Evolutionary conservation across 2,888 invertebrate genomes (phyloP), one percentile per base, ranked within the genome.

Genomic region (Margaritifera margaritifera): DNA sequence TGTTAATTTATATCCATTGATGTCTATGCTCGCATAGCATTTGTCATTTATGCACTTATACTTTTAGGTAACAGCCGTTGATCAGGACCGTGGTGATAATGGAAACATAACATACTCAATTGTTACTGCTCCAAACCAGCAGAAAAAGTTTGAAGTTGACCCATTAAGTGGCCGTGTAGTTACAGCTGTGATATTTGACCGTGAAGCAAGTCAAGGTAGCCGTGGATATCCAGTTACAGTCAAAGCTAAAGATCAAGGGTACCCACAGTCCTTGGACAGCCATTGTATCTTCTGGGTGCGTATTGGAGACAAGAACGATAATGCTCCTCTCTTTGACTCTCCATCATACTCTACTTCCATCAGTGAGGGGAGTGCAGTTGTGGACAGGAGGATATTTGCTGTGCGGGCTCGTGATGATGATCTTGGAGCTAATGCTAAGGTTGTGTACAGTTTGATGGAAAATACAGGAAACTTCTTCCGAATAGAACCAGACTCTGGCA

Each of bases 201-300:
- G 98, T 74, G 98, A 98, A 74, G 79, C 75, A 8, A 72, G 79
- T 20, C 77, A 76, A 6, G 86, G 84, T 6, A 77, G 79, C 42
- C 78, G 83, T 24, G 83, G 80, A 25, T 82, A 80, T 58, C 80
- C 86, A 2, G 80, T 89, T 11, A 98, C 98, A 0, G 96, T 98
- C 0, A 98, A 98, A 91, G 99, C 98, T 6, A 97, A 97, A 0
- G 99, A 99, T 92, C 96, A 98, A 89, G 99, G 98, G n/a, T 96
- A 96, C 89, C 98, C 98, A 1, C 77, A 77, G 54, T 96, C 97
- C 0, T 90, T 99, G 80, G 98, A 98, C 90, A 98, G 98, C 42
- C 98, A 98, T 79, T 99, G 99, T 90, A 98, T 98, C 11, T 99
- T 99, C 89, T 82, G 84, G 66, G 83, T 88, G 1, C 76, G 74